Conservation (phyloP, 2,888 invertebrate genomes). For the Scotopteryx bipunctaria region DNA sequence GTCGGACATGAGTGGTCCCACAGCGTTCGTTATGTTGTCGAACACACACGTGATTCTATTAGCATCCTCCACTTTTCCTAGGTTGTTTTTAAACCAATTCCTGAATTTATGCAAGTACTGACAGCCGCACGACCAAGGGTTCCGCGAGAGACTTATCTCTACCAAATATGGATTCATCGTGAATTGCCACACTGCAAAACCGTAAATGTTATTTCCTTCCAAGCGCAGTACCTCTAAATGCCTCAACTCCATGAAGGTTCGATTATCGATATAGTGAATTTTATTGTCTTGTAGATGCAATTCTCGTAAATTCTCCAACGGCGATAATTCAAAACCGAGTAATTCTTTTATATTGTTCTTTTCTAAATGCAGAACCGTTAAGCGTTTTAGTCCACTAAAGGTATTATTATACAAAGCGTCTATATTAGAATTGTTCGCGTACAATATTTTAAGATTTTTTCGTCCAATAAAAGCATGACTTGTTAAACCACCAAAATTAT, state of each 20-base stretch:
- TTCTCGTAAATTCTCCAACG: slow-evolving; percentile 91
- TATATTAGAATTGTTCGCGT: slow-evolving; percentile 94
- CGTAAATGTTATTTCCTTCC: slow-evolving; percentile 91
- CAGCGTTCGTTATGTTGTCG: slow-evolving; percentile 87
- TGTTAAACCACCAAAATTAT: slow-evolving; percentile 92
- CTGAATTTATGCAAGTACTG: slow-evolving; percentile 91
- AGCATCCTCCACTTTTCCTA: slow-evolving; percentile 91
- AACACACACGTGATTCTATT: slow-evolving; percentile 89
- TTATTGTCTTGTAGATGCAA: slow-evolving; percentile 94
- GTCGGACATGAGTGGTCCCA: slow-evolving; percentile 88
- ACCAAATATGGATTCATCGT: slow-evolving; percentile 92
- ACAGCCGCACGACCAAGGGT: slow-evolving; percentile 97
- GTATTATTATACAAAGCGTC: slow-evolving; percentile 94
- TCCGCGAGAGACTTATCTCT: slow-evolving; percentile 92
- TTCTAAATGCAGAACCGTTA: slow-evolving; percentile 92
- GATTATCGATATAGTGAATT: slow-evolving; percentile 91
- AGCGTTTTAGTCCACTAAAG: slow-evolving; percentile 92
- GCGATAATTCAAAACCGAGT: slow-evolving; percentile 91
- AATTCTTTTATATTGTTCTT: slow-evolving; percentile 92
- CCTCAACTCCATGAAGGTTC: slow-evolving; percentile 91
- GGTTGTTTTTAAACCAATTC: slow-evolving; percentile 90
- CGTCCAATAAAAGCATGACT: slow-evolving; percentile 96
- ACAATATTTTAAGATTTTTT: slow-evolving; percentile 93
- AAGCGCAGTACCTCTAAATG: slow-evolving; percentile 92
- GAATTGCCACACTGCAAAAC: slow-evolving; percentile 94